Evolutionary conservation across 2,888 invertebrate genomes (phyloP), one percentile per base, ranked within the genome.

Genomic region (Tipula helvola): DNA sequence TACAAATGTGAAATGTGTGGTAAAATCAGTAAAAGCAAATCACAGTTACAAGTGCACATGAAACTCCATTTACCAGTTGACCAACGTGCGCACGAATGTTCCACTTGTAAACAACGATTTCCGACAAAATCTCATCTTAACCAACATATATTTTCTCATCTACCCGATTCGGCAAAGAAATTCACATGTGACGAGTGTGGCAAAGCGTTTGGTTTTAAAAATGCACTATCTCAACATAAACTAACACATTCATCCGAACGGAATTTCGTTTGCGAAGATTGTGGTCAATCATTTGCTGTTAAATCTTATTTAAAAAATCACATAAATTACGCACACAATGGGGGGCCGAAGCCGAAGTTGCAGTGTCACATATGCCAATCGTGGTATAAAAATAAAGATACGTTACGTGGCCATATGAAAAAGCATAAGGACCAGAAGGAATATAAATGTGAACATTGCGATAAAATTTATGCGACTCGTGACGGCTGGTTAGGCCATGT

Each of bases 301-400:
- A 87, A 87, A 57, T 84, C 87, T 13, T 87, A 87, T 86, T 28
- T 88, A 42, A 36, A 84, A 28, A 71, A 86, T 3, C 88, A 88
- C 39, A 87, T 88, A 36, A 86, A 83, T n/a, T 86, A 87, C 10
- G 12, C 28, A 28, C 88, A 88, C 71, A 42, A 42, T 16, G 83
- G 83, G 13, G 85, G 86, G n/a, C 86, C 86, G 12, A 52, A 87
- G 71, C 86, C 87, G 1, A 85, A 87, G 10, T 86, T 88, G 10
- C 88, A 88, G 86, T 88, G 88, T 84, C 47, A 85, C 3, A 85
- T 84, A n/a, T 88, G 88, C 44, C 87, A 86, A 41, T 71, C 85
- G 57, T 88, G 88, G 88, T 88, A 87, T 83, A 88, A 88, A 87
- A 88, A 88, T 85, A 87, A 86, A 3, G 87, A 88, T 13, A 88